A percentile compares a stretch with the other conserved stretches of the same genome.
Evolutionary conservation across 35 echinoderm and acorn worm genomes (phyloP).

Genomic region (Antedon bifida): DNA sequence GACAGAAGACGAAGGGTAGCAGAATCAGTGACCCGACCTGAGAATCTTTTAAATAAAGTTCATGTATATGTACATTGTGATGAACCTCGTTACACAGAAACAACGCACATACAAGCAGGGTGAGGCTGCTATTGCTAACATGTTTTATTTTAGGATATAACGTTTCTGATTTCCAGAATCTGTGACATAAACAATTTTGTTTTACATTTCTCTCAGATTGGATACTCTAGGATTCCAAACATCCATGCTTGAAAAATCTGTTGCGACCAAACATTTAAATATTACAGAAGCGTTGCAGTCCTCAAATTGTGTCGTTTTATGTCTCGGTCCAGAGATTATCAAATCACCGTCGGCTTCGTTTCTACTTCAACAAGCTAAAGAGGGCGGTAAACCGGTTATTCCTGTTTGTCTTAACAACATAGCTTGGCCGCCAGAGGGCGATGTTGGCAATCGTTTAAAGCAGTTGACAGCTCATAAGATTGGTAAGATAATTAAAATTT

Average conservation of each 20-base stretch:
- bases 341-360: constrained; percentile 16
- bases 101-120: constrained; percentile 73
- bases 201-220: constrained; percentile 4
- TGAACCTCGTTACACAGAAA: constrained; percentile 62
- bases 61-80: constrained; percentile 77
- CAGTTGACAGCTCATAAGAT: constrained; percentile 74
- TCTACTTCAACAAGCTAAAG: constrained; percentile 36
- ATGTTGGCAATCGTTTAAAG: constrained; percentile 40
- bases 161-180: too few relatives aligned
- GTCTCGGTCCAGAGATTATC: constrained; percentile 61
- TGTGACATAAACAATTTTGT: neutral
- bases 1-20: constrained; percentile 34
- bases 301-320: constrained; percentile 41
- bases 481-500: constrained; percentile 31
- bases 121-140: neutral
- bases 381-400: constrained; percentile 38
- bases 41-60: constrained; percentile 64
- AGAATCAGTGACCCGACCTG: constrained; percentile 22
- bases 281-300: constrained; percentile 12
- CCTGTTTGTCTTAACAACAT: constrained; percentile 50
- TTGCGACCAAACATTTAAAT: constrained; percentile 16
- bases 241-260: constrained; percentile 10
- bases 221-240: constrained; percentile 53
- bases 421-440: constrained; percentile 65
- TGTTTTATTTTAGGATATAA: too few relatives aligned